These are phyloP conservation scores for Sminthopsis crassicaudata DNA, from an alignment of 2,113 vertebrate species.

Conservation along the genomic window DNA sequence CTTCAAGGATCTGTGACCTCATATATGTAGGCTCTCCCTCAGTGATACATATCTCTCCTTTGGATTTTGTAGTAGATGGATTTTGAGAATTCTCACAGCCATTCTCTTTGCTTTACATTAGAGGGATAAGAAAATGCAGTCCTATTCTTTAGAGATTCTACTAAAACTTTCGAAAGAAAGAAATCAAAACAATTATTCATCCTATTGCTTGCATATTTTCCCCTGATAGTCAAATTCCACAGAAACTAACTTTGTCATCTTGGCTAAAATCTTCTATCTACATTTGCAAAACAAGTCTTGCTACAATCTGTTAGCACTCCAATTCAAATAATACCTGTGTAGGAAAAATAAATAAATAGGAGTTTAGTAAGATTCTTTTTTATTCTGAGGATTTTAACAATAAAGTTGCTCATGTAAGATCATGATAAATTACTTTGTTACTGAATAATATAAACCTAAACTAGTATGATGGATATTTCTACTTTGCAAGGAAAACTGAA, in stretches of 20 bases:
- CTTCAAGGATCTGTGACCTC: neutral
- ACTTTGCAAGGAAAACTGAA: conserved; percentile 73
- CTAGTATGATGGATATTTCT: conserved; percentile 80
- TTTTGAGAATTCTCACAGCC: neutral
- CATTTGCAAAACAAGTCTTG: conserved; percentile 6
- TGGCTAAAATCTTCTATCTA: neutral
- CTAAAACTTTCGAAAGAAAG: neutral
- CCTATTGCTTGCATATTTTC: neutral
- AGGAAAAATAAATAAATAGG: conserved; percentile 72
- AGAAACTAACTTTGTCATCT: conserved; percentile 1
- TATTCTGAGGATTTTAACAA: conserved; percentile 81
- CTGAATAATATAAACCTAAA: conserved; percentile 81
- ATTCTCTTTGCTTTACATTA: neutral
- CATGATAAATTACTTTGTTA: conserved; percentile 83
- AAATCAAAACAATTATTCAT: neutral
- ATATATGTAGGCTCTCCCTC: neutral
- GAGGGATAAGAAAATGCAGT: neutral
- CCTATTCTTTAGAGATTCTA: neutral
- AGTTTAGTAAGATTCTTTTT: conserved; percentile 60
- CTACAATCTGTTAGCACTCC: conserved; percentile 45
- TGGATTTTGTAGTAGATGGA: neutral
- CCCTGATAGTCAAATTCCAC: neutral
- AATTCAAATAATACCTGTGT: conserved; percentile 59
- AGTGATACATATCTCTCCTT: neutral
- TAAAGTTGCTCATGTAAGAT: conserved; percentile 77